Conservation (phyloP, 2,797 vertebrate genomes). For the Rhincodon typus region DNA sequence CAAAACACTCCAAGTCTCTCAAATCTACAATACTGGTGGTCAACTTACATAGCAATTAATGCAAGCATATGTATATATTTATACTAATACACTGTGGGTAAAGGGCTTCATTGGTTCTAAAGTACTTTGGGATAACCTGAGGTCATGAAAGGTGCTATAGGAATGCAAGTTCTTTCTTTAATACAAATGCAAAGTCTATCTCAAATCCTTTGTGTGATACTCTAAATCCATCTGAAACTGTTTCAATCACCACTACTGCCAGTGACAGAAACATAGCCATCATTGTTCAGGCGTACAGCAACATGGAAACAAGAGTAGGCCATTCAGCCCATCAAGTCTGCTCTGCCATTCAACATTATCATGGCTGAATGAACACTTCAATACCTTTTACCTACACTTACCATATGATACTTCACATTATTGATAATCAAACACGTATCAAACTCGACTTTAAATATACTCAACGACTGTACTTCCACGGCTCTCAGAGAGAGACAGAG, state of each 20-base stretch:
- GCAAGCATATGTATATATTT: background rate
- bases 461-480: too few relatives aligned
- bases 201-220: background rate
- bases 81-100: background rate
- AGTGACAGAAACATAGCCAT: background rate
- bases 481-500: too few relatives aligned
- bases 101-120: too few relatives aligned
- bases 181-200: background rate
- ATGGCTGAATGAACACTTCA: too few relatives aligned
- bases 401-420: too few relatives aligned
- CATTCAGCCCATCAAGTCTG: too few relatives aligned
- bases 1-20: background rate
- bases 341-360: too few relatives aligned
- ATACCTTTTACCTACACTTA: too few relatives aligned
- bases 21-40: background rate
- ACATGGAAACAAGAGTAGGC: too few relatives aligned
- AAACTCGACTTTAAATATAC: too few relatives aligned
- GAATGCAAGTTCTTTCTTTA: background rate
- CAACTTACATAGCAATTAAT: background rate
- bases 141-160: background rate
- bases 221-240: background rate
- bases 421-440: too few relatives aligned
- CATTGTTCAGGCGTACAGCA: background rate
- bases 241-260: background rate
- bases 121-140: too few relatives aligned